Percentiles rank a stretch among this genome's conserved stretches.
These are phyloP conservation scores for Alethe diademata DNA, from an alignment of 2,113 vertebrate species.

Conservation along the genomic window DNA sequence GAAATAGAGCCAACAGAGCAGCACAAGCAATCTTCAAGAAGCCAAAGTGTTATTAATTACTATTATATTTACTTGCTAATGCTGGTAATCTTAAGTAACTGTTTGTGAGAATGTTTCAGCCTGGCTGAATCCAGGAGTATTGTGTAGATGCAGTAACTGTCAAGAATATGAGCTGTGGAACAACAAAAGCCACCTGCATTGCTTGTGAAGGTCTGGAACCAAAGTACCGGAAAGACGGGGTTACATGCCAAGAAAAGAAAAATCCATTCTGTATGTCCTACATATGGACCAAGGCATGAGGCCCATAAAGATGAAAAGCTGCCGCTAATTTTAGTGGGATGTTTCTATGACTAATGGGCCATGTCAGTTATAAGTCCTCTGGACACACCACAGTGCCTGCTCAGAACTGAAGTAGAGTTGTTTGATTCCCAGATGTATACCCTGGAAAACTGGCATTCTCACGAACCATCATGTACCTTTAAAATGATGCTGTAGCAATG, in stretches of 20 bases:
- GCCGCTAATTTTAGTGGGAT: slow-evolving; percentile 42
- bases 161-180: slow-evolving; percentile 82
- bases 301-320: slow-evolving; percentile 51
- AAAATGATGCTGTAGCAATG: not conserved
- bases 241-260: slow-evolving; percentile 70
- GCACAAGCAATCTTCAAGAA: slow-evolving; percentile 40
- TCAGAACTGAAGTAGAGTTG: not conserved
- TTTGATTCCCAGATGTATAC: slow-evolving; percentile 36
- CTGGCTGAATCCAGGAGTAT: slow-evolving; percentile 73
- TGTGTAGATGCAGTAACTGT: slow-evolving; percentile 78
- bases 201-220: slow-evolving; percentile 75
- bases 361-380: slow-evolving; percentile 43
- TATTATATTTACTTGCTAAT: slow-evolving; percentile 62
- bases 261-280: slow-evolving; percentile 55
- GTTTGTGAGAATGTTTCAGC: slow-evolving; percentile 77
- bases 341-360: slow-evolving; percentile 60
- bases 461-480: not conserved
- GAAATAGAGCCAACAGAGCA: slow-evolving; percentile 30
- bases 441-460: slow-evolving; percentile 28
- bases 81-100: slow-evolving; percentile 71
- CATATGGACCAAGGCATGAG: slow-evolving; percentile 51
- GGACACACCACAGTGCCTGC: slow-evolving; percentile 18
- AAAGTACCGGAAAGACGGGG: slow-evolving; percentile 73
- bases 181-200: slow-evolving; percentile 81
- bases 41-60: slow-evolving; percentile 64